Conservation (phyloP, 2,113 vertebrate genomes). For the Caranx melampygus region DNA sequence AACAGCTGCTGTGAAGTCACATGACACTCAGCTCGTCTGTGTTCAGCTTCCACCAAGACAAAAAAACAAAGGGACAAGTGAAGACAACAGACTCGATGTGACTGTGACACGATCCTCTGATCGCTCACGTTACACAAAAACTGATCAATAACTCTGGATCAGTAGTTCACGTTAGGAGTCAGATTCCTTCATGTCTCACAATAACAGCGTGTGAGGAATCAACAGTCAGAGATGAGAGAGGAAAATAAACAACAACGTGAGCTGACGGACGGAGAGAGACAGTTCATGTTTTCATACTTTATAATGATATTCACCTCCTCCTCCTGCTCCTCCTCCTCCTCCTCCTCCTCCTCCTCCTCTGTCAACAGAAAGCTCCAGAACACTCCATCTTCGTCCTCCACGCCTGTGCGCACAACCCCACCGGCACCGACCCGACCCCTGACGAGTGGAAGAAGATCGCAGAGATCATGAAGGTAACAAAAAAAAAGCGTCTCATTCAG, state of each 20-base stretch:
- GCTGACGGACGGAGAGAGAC: background rate
- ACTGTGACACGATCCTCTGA: background rate
- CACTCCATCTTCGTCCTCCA: conserved; percentile 92
- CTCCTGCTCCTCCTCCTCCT: no score
- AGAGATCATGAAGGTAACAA: conserved; percentile 87
- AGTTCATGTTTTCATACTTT: background rate
- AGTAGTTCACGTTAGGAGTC: no score
- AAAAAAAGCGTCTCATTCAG: no score
- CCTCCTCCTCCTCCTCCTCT: background rate
- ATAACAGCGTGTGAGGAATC: no score
- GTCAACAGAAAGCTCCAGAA: conserved; percentile 88
- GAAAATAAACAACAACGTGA: no score
- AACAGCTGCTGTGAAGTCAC: no score
- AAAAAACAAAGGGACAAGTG: background rate
- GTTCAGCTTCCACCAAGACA: background rate
- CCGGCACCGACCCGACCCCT: conserved; percentile 90
- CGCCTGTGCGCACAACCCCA: conserved; percentile 95
- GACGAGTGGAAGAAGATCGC: conserved; percentile 93
- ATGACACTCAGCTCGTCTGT: no score
- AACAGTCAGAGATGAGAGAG: no score
- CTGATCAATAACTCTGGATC: background rate
- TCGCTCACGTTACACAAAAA: background rate
- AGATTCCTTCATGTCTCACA: no score
- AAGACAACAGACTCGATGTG: background rate
- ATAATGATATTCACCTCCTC: background rate